A percentile compares a stretch with the other conserved stretches of the same genome.
These are phyloP conservation scores for Phymanthus crucifer DNA, from an alignment of 92 coral and sea anemone genomes.

Conservation along the genomic window DNA sequence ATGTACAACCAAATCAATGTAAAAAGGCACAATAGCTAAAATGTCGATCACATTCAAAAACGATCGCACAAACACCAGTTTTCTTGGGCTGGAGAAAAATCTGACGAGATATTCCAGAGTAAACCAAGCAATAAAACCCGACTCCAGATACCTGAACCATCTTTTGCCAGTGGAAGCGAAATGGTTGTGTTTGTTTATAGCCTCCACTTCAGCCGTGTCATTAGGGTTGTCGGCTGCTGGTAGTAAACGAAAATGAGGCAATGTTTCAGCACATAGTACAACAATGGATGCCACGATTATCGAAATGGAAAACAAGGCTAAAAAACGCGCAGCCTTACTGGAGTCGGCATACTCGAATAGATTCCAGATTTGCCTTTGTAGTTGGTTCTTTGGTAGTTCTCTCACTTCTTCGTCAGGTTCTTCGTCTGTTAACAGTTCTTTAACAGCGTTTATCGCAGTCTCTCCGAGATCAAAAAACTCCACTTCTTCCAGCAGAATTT, in stretches of 20 bases:
- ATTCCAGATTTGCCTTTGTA: constrained; percentile 80
- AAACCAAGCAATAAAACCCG: constrained; percentile 94
- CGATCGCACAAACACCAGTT: constrained; percentile 73
- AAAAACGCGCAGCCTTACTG: constrained; percentile 71
- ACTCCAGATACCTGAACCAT: constrained; percentile 77
- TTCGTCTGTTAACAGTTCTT: constrained; percentile 81
- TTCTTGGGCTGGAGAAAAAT: constrained; percentile 76
- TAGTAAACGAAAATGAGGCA: constrained; percentile 69
- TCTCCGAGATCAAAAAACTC: constrained; percentile 97
- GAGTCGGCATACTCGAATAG: constrained; percentile 95
- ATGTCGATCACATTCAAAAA: constrained; percentile 92
- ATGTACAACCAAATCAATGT: constrained; percentile 76
- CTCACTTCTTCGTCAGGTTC: constrained; percentile 57
- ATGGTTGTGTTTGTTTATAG: constrained; percentile 55
- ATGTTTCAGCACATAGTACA: constrained; percentile 86
- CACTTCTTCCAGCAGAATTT: constrained; percentile 88
- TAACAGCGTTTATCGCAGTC: constrained; percentile 83
- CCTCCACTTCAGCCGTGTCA: constrained; percentile 54
- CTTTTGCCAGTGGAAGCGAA: constrained; percentile 45
- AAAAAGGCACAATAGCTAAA: constrained; percentile 80
- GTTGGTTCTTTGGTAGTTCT: constrained; percentile 53
- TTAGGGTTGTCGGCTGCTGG: constrained; percentile 53
- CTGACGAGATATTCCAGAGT: constrained; percentile 90
- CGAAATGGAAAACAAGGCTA: constrained; percentile 87
- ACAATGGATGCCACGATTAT: constrained; percentile 90